Evolutionary conservation across 2,797 vertebrate genomes (phyloP).

Genomic region (Uromys caudimaculatus): DNA sequence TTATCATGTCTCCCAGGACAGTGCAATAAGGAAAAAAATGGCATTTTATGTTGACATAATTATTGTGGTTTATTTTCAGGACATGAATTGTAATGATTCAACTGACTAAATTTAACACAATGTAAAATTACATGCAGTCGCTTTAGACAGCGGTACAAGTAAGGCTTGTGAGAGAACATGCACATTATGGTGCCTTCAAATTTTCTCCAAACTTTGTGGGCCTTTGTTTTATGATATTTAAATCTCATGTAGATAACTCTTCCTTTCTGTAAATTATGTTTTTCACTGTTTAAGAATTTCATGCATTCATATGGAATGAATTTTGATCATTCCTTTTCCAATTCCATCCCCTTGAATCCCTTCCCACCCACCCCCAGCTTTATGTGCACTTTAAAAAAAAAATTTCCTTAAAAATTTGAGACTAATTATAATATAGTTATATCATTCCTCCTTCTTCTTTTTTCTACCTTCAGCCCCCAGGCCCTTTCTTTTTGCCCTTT

Average conservation of each 20-base stretch:
- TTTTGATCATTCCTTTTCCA: neutral
- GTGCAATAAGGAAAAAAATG: slow-evolving; percentile 67
- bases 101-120: slow-evolving; percentile 74
- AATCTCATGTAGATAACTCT: neutral
- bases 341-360: neutral
- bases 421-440: neutral
- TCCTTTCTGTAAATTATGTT: neutral
- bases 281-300: neutral
- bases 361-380: neutral
- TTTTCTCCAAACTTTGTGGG: neutral
- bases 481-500: neutral
- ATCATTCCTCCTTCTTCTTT: neutral
- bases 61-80: slow-evolving; percentile 79
- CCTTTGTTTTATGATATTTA: neutral
- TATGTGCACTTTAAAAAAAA: neutral
- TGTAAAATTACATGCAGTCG: slow-evolving; percentile 60
- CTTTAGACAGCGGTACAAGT: neutral
- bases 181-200: neutral
- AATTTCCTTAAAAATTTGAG: neutral
- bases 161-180: slow-evolving; percentile 36
- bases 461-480: neutral
- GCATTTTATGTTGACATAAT: slow-evolving; percentile 79
- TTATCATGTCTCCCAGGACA: slow-evolving; percentile 70
- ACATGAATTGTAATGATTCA: slow-evolving; percentile 69
- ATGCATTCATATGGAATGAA: neutral